Evolutionary conservation across 2,797 vertebrate species (phyloP).

Genomic region (Macropus fuliginosus): DNA sequence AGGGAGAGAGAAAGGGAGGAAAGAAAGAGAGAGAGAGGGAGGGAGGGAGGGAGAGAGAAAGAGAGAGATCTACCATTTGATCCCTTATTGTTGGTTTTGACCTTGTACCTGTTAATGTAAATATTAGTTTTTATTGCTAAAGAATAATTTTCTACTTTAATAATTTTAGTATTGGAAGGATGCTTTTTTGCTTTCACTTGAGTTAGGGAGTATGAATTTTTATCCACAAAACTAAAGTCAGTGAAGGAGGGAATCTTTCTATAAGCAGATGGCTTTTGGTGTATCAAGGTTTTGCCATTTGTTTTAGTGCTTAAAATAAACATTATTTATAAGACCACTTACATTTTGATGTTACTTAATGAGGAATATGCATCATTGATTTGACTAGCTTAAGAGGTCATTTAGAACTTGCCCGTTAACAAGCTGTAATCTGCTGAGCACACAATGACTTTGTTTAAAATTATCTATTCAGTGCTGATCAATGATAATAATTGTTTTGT

Average conservation of each 20-base stretch:
- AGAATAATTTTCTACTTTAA: constrained; percentile 34
- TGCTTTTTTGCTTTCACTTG: constrained; percentile 57
- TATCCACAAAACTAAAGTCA: constrained; percentile 74
- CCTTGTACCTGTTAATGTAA: not conserved
- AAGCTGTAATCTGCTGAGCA: constrained; percentile 92
- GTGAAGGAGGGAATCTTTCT: constrained; percentile 71
- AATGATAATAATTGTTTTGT: constrained; percentile 97
- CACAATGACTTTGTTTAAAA: constrained; percentile 99
- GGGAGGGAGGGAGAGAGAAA: not conserved
- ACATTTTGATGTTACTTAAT: constrained; percentile 98
- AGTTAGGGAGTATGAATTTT: constrained; percentile 77
- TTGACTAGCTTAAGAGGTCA: constrained; percentile 99
- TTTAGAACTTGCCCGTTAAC: constrained; percentile 93
- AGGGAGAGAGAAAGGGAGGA: not conserved
- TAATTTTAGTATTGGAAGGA: constrained; percentile 66
- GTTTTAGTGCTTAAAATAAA: constrained; percentile 96
- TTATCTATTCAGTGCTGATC: constrained; percentile 98
- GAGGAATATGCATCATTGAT: constrained; percentile 96
- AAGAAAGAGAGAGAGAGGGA: not conserved
- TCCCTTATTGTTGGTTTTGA: not conserved
- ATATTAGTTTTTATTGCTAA: not conserved
- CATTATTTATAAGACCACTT: constrained; percentile 97
- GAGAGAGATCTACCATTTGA: not conserved
- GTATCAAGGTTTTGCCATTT: constrained; percentile 90
- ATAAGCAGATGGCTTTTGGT: constrained; percentile 86